These are phyloP conservation scores for Asobara japonica DNA, from an alignment of 1,140 invertebrate genomes.

Conservation along the genomic window DNA sequence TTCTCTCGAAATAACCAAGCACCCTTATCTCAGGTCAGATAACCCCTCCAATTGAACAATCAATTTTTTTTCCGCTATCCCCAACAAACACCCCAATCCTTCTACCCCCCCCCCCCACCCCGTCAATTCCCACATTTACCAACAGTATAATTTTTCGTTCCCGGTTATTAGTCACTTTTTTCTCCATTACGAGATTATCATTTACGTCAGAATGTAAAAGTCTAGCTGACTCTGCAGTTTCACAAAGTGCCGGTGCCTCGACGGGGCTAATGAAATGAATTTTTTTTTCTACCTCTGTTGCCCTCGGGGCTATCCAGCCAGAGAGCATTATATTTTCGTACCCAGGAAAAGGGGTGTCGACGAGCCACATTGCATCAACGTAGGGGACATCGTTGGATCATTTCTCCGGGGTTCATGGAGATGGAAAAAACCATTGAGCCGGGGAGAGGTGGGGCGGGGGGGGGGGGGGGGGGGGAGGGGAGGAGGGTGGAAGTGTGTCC, in stretches of 20 bases:
- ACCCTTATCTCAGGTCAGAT: no score
- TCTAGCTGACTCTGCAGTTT: conserved; percentile 5
- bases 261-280: conserved; percentile 47
- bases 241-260: neutral
- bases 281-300: conserved; percentile 28
- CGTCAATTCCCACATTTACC: neutral
- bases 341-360: neutral
- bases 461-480: no score
- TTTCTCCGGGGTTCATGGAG: neutral
- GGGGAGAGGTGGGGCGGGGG: no score
- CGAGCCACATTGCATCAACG: neutral
- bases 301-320: neutral
- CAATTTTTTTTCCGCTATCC: no score
- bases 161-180: neutral
- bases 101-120: no score
- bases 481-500: conserved; percentile 33
- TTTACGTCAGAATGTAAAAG: neutral
- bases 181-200: neutral
- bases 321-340: neutral
- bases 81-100: no score
- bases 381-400: neutral
- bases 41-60: no score
- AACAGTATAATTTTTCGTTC: neutral
- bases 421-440: neutral
- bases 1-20: no score